These are phyloP conservation scores for Pocillopora meandrina DNA, from an alignment of 92 coral and sea anemone genomes.

Conservation along the genomic window DNA sequence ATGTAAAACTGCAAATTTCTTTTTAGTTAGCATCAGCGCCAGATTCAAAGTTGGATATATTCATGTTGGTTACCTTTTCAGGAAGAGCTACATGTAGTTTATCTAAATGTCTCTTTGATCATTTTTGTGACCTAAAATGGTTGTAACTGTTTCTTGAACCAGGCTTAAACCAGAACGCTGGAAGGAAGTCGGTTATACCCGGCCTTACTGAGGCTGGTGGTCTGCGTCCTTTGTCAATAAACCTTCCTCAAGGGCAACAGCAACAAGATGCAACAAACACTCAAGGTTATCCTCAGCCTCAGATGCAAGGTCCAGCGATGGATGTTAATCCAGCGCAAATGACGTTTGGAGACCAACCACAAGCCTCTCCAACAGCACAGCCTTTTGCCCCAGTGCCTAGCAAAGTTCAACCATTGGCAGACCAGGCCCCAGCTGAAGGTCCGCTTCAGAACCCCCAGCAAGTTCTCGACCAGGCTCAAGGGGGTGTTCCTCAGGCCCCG, in stretches of 20 bases:
- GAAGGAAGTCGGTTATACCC: constrained; percentile 38
- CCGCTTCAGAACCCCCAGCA: constrained; percentile 30
- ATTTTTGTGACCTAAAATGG: background rate
- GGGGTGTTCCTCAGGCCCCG: constrained; percentile 35
- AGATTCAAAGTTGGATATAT: background rate
- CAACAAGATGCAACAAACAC: constrained; percentile 23
- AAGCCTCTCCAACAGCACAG: constrained; percentile 24
- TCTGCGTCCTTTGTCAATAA: constrained; percentile 26
- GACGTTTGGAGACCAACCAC: constrained; percentile 37
- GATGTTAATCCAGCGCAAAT: constrained; percentile 27
- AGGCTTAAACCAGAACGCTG: constrained; percentile 15
- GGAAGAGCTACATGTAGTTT: too few species aligned
- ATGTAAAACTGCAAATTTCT: too few species aligned
- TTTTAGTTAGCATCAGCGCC: too few species aligned
- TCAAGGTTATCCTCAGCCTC: constrained; percentile 44
- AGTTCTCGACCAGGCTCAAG: constrained; percentile 33
- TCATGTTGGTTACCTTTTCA: background rate
- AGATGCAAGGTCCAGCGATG: background rate
- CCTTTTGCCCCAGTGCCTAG: constrained; percentile 26
- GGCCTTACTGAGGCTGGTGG: constrained; percentile 20
- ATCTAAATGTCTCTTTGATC: too few species aligned
- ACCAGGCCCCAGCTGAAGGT: constrained; percentile 29
- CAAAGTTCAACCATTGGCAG: constrained; percentile 10
- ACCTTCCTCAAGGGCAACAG: constrained; percentile 17
- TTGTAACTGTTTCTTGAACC: background rate